Percentiles rank a stretch among this genome's conserved stretches.
Evolutionary conservation across 2,888 invertebrate genomes (phyloP).

Genomic region (Eilema griseolum): DNA sequence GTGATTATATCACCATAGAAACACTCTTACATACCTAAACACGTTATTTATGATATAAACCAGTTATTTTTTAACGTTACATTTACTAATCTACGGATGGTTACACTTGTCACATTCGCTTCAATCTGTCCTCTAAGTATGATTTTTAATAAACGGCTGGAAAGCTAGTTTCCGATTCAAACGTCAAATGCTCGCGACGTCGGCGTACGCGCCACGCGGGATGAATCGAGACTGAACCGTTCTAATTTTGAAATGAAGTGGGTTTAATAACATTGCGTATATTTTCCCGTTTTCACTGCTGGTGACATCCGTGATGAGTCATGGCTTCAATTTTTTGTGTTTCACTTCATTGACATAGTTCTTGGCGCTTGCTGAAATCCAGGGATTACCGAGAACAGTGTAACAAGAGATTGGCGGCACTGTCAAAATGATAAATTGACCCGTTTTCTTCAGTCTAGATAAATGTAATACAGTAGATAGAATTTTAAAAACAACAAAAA

Average conservation of each 20-base stretch:
- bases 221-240: conserved; percentile 77
- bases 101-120: conserved; percentile 37
- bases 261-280: conserved; percentile 82
- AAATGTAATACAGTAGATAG: not conserved
- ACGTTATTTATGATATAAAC: not conserved
- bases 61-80: not conserved
- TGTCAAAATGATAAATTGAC: not conserved
- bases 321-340: conserved; percentile 63
- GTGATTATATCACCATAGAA: conserved; percentile 1
- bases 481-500: not conserved
- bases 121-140: conserved; percentile 33
- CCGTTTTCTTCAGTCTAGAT: not conserved
- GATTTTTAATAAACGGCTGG: conserved; percentile 36
- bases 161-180: conserved; percentile 56
- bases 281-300: conserved; percentile 78
- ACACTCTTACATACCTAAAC: conserved; percentile 5
- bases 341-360: conserved; percentile 37
- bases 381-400: conserved; percentile 17
- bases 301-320: conserved; percentile 73
- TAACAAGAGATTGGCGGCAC: conserved; percentile 3
- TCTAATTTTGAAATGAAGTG: conserved; percentile 84
- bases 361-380: conserved; percentile 45
- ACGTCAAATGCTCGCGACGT: conserved; percentile 56
- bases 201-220: conserved; percentile 75
- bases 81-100: conserved; percentile 27